These are phyloP conservation scores for Thereva unica DNA, from an alignment of 2,888 invertebrate species.

Conservation along the genomic window DNA sequence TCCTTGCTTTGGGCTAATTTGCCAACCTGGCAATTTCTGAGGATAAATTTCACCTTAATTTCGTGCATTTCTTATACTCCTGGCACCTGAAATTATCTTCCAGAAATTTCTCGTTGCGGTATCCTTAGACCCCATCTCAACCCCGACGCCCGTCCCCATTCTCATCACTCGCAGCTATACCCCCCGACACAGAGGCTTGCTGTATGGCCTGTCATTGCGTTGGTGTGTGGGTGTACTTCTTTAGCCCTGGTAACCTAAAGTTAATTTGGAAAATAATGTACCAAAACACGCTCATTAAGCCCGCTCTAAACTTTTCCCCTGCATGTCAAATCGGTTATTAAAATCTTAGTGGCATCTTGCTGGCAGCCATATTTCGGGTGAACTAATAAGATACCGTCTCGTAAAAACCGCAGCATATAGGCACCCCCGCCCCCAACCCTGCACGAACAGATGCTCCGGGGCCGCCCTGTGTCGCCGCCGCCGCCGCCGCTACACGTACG, in stretches of 20 bases:
- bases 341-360: constrained; percentile 36
- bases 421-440: too few species aligned
- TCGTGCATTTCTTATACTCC: constrained; percentile 25
- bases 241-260: constrained; percentile 26
- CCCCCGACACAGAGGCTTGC: too few species aligned
- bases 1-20: constrained; percentile 36
- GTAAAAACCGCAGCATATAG: neutral
- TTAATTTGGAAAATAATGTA: constrained; percentile 40
- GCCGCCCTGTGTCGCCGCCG: too few species aligned
- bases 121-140: too few species aligned
- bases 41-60: constrained; percentile 38
- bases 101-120: neutral
- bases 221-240: neutral
- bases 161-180: too few species aligned
- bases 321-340: constrained; percentile 41
- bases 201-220: neutral
- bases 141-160: too few species aligned
- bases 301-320: constrained; percentile 24
- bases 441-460: too few species aligned
- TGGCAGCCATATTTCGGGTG: neutral
- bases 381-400: constrained; percentile 1
- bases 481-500: too few species aligned
- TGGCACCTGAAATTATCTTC: constrained; percentile 13
- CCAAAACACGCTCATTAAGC: constrained; percentile 37
- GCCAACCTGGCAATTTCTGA: constrained; percentile 35